These are phyloP conservation scores for Cynaeus angustus DNA, from an alignment of 2,888 invertebrate species.

Conservation along the genomic window DNA sequence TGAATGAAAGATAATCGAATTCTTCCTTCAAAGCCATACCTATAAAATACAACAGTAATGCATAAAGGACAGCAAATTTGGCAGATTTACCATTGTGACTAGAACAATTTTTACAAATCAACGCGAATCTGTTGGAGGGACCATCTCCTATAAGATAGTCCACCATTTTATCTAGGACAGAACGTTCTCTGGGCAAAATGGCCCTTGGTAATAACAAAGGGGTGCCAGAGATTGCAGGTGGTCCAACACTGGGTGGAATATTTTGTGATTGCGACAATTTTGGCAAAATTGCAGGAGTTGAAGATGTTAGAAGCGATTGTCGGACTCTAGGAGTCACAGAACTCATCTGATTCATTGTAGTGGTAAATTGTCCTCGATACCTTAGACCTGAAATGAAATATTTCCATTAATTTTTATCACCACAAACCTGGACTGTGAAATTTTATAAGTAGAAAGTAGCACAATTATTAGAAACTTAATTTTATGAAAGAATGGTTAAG, in stretches of 20 bases:
- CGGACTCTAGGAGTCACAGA: not conserved
- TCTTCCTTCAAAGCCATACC: constrained; percentile 84
- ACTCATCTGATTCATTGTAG: not conserved
- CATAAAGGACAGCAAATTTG: constrained; percentile 12
- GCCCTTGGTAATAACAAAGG: constrained; percentile 79
- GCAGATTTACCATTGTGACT: constrained; percentile 88
- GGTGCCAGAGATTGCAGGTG: constrained; percentile 25
- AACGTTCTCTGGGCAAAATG: constrained; percentile 83
- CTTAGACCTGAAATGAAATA: constrained; percentile 33
- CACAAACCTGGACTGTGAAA: too few relatives aligned
- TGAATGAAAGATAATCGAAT: constrained; percentile 85
- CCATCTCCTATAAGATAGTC: constrained; percentile 97
- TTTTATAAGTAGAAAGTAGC: not conserved
- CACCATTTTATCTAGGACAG: constrained; percentile 90
- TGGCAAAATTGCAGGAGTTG: constrained; percentile 6
- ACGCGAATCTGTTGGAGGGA: constrained; percentile 93
- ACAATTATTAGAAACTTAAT: not conserved
- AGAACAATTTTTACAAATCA: constrained; percentile 92
- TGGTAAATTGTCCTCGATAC: constrained; percentile 37
- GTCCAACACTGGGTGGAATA: constrained; percentile 16
- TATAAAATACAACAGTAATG: constrained; percentile 62
- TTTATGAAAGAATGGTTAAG: constrained; percentile 1
- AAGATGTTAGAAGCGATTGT: constrained; percentile 6
- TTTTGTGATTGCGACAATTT: constrained; percentile 30
- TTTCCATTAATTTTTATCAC: not conserved